Base-by-base conservation (phyloP, 2,888 invertebrate genomes). In the Cylloceria caligata region DNA sequence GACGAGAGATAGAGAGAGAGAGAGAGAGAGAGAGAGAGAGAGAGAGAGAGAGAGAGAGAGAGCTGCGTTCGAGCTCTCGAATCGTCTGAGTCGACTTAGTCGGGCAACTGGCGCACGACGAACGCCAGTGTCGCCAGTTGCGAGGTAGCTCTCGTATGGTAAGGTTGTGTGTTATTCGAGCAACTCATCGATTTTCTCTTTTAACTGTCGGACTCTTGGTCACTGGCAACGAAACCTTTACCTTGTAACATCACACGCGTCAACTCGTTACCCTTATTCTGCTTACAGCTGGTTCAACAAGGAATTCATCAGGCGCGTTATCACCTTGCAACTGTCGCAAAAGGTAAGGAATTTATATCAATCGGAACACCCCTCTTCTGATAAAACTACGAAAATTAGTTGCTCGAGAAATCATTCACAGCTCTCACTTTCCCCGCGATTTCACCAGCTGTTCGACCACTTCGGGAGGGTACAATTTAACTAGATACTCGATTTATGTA, bases 251-350 rank as follows among this genome's bases (percentile, higher is more conserved):
- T 34, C 65, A 49, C 39, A n/a, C 47, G 16, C 36, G 19, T 27
- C 9, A 49, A 76, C 19, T 36, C 55, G 30, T 69, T 74, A 9
- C 13, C 24, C 21, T 57, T 64, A 69, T 85, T 83, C 67, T 85
- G 62, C 73, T 91, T 89, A 80, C 88, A 91, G 91, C 84, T 90
- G 30, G 84, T 87, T 30, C 88, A 87, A 45, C 89, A 87, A 72
- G 86, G 85, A 72, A 73, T 86, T 72, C 85, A 86, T 64, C 87
- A 86, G 64, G 69, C 75, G 21, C 85, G 79, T 75, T 86, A 84
- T 85, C 86, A 86, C 69, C 77, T 86, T 52, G 67, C 80, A 39
- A 86, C 49, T 52, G 74, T 72, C 49, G 60, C 75, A 65, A 90
- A 84, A 90, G 89, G 91, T 91, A 88, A 89, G 81, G 68, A 47